Evolutionary conservation across 2,888 invertebrate genomes (phyloP), one percentile per base, ranked within the genome.

Genomic region (Drosophila phalerata): DNA sequence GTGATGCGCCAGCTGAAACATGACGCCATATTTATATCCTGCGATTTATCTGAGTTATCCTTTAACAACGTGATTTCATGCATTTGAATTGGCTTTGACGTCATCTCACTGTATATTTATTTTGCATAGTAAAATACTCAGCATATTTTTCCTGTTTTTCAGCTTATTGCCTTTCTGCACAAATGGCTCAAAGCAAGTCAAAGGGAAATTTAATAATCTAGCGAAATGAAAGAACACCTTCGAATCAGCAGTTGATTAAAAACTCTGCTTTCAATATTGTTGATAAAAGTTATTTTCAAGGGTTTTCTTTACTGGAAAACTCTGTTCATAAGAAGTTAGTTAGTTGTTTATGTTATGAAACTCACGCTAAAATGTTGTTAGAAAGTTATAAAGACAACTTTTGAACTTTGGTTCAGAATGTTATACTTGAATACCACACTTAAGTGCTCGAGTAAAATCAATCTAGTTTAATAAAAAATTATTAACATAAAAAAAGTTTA

Each of bases 1-100:
- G 43, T 75, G 68, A 45, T 48, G 60, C 62, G 77, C 55, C 61
- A 51, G 57, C 60, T 75, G 48, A 61, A 79, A 69, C 61, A 78
- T 66, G 79, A 52, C 65, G 47, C 62, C 60, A 55, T 53, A 67
- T 73, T 73, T 62, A 73, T 48, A 66, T 62, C 19, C 48, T 55
- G 55, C 32, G 19, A 60, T 47, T 63, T 66, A 28, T 63, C 19
- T 30, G 37, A 17, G 25, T 15, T 19, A n/a, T 43, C 28, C 51
- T 49, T 37, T 51, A 22, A 60, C 56, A 61, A 71, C 57, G 66
- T 34, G 38, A 60, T 70, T 74, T 71, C 17, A 65, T 53, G 49
- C 61, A 28, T 30, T 75, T 75, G 71, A 57, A 75, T 76, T 65
- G 48, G 55, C 55, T 55, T 60, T 34, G 6, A 25, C 53, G 40